A percentile compares a stretch with the other conserved stretches of the same genome.
Conservation (phyloP, 2,888 invertebrate genomes). For the Macrophya annulata region DNA sequence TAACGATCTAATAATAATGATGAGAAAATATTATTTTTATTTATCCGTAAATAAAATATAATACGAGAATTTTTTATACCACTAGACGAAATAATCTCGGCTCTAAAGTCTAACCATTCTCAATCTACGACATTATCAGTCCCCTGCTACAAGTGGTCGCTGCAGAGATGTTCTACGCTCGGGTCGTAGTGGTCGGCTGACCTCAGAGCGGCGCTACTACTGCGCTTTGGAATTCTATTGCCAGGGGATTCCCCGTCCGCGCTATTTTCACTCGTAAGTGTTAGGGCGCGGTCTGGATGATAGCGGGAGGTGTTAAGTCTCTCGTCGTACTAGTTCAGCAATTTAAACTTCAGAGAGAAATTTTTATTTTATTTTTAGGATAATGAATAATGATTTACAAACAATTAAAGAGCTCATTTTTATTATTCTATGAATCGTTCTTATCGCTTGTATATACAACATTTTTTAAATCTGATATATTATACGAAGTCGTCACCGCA, state of each 20-base stretch:
- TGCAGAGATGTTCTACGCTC: conserved; percentile 16
- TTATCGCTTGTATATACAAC: background rate
- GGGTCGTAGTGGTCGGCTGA: conserved; percentile 52
- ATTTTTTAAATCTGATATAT: background rate
- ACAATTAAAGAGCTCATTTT: background rate
- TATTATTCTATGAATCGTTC: background rate
- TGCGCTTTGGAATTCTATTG: conserved; percentile 50
- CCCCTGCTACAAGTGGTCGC: conserved; percentile 50
- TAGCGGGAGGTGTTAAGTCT: background rate
- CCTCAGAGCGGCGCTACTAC: conserved; percentile 49
- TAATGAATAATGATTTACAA: background rate
- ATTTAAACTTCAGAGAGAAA: too few relatives aligned
- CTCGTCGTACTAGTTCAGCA: too few relatives aligned
- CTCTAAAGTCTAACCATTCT: background rate
- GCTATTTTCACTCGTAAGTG: conserved; percentile 9
- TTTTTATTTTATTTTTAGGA: too few relatives aligned
- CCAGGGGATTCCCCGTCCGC: conserved; percentile 48
- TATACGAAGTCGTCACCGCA: conserved; percentile 25
- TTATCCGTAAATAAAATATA: background rate
- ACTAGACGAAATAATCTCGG: background rate
- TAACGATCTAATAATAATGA: background rate
- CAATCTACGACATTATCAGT: background rate
- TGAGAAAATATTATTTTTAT: background rate
- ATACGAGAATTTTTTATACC: background rate
- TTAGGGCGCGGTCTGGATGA: conserved; percentile 11